Conservation (phyloP, 2,797 vertebrate genomes). For the Bovichtus variegatus region DNA sequence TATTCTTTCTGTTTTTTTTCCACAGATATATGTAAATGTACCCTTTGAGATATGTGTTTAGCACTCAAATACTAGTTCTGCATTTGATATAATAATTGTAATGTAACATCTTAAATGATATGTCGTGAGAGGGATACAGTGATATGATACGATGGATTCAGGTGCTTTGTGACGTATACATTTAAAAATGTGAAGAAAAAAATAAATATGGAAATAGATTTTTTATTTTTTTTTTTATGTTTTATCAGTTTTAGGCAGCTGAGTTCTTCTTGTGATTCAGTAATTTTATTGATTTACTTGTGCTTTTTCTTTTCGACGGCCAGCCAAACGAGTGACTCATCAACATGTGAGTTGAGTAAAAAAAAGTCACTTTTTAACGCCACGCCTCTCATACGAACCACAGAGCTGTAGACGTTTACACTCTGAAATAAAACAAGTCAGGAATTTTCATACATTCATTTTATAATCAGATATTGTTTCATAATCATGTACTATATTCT, state of each 20-base stretch:
- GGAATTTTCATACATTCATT: constrained; percentile 85
- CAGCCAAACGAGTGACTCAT: constrained; percentile 62
- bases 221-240: constrained; percentile 72
- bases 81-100: constrained; percentile 82
- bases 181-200: constrained; percentile 71
- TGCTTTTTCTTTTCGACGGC: constrained; percentile 54
- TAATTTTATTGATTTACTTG: constrained; percentile 68
- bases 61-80: constrained; percentile 81
- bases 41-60: constrained; percentile 81
- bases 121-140: constrained; percentile 78
- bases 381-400: constrained; percentile 75
- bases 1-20: constrained; percentile 43
- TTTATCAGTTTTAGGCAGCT: constrained; percentile 78
- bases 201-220: constrained; percentile 51
- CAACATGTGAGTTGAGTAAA: constrained; percentile 6
- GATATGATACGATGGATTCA: constrained; percentile 69
- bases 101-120: constrained; percentile 75
- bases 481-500: constrained; percentile 73
- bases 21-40: constrained; percentile 78
- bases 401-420: constrained; percentile 86
- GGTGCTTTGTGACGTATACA: constrained; percentile 79
- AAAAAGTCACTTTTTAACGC: constrained; percentile 45
- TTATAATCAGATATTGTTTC: constrained; percentile 80
- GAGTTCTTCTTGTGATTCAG: constrained; percentile 75
- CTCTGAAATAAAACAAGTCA: constrained; percentile 80